Evolutionary conservation across 2,797 vertebrate genomes (phyloP).

Genomic region (Oryzias dopingdopingensis): DNA sequence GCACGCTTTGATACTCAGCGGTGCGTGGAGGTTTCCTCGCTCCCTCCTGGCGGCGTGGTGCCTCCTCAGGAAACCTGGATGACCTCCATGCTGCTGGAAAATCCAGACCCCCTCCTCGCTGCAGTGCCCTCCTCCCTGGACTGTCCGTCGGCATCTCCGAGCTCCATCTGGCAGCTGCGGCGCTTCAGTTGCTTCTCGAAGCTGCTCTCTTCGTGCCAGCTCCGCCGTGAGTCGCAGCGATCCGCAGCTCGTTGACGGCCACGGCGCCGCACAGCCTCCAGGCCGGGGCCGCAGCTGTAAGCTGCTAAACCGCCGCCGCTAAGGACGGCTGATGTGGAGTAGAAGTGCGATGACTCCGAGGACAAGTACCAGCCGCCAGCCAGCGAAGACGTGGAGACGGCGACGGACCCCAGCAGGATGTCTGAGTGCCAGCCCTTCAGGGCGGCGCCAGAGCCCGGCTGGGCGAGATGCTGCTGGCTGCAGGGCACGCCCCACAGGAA

Average conservation of each 20-base stretch:
- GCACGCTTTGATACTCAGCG: no score
- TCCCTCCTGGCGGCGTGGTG: not conserved
- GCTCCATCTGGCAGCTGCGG: conserved; percentile 96
- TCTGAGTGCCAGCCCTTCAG: conserved; percentile 96
- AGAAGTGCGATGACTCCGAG: conserved; percentile 84
- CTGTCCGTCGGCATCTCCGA: conserved; percentile 84
- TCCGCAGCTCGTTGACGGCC: conserved; percentile 80
- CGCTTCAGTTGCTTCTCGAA: conserved; percentile 97
- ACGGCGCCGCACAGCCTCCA: conserved; percentile 83
- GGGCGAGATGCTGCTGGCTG: conserved; percentile 87
- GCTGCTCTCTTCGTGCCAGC: conserved; percentile 96
- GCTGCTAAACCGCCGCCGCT: conserved; percentile 62
- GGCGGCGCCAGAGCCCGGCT: conserved; percentile 67
- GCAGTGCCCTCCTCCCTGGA: conserved; percentile 87
- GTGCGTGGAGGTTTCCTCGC: no score
- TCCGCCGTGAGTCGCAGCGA: conserved; percentile 85
- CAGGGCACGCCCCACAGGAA: conserved; percentile 85
- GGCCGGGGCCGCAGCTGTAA: conserved; percentile 83
- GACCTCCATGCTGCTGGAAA: conserved; percentile 96
- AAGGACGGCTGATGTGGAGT: conserved; percentile 83
- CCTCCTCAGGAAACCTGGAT: conserved; percentile 89
- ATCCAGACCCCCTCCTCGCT: conserved; percentile 84
- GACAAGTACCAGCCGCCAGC: conserved; percentile 88
- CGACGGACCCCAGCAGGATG: conserved; percentile 83
- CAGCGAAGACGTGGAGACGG: conserved; percentile 75